A percentile compares a stretch with the other conserved stretches of the same genome.
Evolutionary conservation across 2,113 vertebrate genomes (phyloP).

Genomic region (Gadus macrocephalus): DNA sequence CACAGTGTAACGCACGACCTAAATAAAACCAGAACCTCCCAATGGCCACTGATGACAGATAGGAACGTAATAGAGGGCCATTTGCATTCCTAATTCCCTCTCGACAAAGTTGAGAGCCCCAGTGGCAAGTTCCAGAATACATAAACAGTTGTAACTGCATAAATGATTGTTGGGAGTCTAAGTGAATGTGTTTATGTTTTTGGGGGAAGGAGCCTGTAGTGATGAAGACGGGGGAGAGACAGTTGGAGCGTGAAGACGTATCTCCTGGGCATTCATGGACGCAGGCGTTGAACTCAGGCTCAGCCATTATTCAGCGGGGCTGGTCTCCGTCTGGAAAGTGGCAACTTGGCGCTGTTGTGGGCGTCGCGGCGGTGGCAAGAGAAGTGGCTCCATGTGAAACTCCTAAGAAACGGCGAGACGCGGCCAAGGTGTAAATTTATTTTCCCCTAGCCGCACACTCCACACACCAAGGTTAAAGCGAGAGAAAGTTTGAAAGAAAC

Average conservation of each 20-base stretch:
- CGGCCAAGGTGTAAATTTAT: conserved; percentile 75
- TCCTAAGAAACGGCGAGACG: conserved; percentile 68
- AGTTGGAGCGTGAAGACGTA: not conserved
- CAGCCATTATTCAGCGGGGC: conserved; percentile 73
- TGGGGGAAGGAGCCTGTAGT: too few relatives aligned
- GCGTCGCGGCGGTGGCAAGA: conserved; percentile 64
- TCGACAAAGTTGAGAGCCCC: conserved; percentile 2
- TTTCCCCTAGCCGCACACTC: conserved; percentile 4
- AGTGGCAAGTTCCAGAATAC: too few relatives aligned
- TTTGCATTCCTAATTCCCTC: not conserved
- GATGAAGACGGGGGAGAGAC: not conserved
- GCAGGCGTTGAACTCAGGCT: conserved; percentile 61
- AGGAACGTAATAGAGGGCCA: conserved; percentile 16
- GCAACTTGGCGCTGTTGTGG: conserved; percentile 73
- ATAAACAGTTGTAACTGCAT: too few relatives aligned
- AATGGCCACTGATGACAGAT: conserved; percentile 12
- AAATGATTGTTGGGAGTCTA: too few relatives aligned
- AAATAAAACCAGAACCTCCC: not conserved
- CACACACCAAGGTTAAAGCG: too few relatives aligned
- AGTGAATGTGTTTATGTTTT: too few relatives aligned
- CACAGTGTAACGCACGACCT: not conserved
- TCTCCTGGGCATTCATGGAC: conserved; percentile 31
- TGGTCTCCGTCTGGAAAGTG: conserved; percentile 76
- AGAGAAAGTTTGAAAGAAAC: too few relatives aligned
- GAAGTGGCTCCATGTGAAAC: conserved; percentile 72